Conservation (phyloP, 1,140 invertebrate genomes). For the Triops cancriformis region DNA sequence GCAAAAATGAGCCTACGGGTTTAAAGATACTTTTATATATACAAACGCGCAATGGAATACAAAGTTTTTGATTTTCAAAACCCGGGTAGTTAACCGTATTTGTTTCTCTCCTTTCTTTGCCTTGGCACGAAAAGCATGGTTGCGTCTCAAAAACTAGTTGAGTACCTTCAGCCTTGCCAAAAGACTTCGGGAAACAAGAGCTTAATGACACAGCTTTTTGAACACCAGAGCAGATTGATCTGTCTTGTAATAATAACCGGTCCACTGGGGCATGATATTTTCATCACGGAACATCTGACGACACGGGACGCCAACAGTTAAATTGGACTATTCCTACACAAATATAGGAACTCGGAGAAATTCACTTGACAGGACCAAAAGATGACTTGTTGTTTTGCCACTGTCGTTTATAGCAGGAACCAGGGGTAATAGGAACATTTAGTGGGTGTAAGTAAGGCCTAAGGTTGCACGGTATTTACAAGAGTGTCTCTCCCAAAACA, state of each 20-base stretch:
- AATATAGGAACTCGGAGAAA: slow-evolving; percentile 6
- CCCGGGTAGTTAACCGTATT: not conserved
- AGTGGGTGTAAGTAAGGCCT: slow-evolving; percentile 7
- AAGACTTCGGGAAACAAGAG: not conserved
- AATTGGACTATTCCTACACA: not conserved
- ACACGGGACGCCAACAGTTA: not conserved
- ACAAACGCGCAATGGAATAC: no score
- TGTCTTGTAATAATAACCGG: not conserved
- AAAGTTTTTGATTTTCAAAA: not conserved
- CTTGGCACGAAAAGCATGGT: not conserved
- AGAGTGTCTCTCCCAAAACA: not conserved
- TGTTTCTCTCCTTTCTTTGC: not conserved
- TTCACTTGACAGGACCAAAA: not conserved
- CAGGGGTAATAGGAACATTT: slow-evolving; percentile 2
- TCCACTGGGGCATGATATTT: not conserved
- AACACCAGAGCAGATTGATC: not conserved
- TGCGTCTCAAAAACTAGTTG: not conserved
- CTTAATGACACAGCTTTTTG: not conserved
- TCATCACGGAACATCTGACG: not conserved
- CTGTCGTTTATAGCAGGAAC: not conserved
- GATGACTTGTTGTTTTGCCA: not conserved
- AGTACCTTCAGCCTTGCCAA: not conserved
- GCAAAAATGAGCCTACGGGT: no score
- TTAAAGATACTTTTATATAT: no score
- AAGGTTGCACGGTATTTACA: slow-evolving; percentile 13